Percentiles rank a stretch among this genome's conserved stretches.
Conservation (phyloP, 2,888 invertebrate species). For the Agrochola litura region DNA sequence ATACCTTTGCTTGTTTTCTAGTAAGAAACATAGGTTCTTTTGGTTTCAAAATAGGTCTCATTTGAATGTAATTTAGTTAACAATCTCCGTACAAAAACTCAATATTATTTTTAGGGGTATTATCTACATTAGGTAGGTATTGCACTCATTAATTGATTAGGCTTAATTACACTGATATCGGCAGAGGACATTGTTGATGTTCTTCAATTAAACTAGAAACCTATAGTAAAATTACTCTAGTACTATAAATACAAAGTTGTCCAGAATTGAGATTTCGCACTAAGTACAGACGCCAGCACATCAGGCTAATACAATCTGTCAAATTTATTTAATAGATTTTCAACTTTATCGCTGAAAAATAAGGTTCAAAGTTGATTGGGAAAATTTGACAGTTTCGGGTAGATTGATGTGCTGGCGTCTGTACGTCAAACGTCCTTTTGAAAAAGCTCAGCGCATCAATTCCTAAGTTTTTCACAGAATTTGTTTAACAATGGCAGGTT, state of each 20-base stretch:
- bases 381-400: no score
- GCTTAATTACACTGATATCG: conserved; percentile 20
- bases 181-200: conserved; percentile 15
- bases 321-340: no score
- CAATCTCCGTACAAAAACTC: conserved; percentile 18
- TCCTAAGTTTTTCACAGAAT: conserved; percentile 38
- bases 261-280: conserved; percentile 33
- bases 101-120: not conserved
- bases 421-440: conserved; percentile 28
- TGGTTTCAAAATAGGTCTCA: not conserved
- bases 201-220: conserved; percentile 33
- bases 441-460: conserved; percentile 53
- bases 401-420: no score
- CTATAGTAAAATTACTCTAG: conserved; percentile 35
- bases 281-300: no score
- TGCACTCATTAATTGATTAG: conserved; percentile 43
- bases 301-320: no score
- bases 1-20: not conserved
- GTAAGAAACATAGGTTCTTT: not conserved
- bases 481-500: conserved; percentile 43
- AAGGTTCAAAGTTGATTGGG: no score
- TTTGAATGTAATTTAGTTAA: conserved; percentile 12
- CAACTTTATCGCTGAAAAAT: no score
- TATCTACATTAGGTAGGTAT: conserved; percentile 13
- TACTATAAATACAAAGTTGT: conserved; percentile 35